Percentiles rank a stretch among this genome's conserved stretches.
Conservation (phyloP, 2,113 vertebrate genomes). For the Coracopsis vasa region DNA sequence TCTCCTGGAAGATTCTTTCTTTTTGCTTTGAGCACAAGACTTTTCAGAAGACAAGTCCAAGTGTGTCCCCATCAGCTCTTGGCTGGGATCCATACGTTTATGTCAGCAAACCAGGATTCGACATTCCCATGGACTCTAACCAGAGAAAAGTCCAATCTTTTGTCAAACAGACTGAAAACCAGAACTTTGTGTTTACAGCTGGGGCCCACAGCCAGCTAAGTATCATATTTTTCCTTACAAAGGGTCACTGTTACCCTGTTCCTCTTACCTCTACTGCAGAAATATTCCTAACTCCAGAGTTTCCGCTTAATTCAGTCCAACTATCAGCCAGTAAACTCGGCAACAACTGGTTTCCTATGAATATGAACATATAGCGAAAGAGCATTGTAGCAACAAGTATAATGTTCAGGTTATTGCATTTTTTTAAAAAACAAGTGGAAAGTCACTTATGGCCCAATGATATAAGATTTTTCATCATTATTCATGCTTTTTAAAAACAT, state of each 20-base stretch:
- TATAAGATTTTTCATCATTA: not conserved
- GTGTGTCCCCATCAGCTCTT: not conserved
- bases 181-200: not conserved
- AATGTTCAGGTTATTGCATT: not conserved
- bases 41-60: not conserved
- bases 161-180: not conserved
- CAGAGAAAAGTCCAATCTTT: not conserved
- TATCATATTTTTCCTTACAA: not conserved
- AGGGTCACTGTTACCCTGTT: not conserved
- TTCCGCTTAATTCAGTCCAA: not conserved
- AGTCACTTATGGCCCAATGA: not conserved
- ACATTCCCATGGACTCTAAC: not conserved
- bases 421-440: not conserved
- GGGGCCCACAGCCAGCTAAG: not conserved
- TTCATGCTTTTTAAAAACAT: not conserved
- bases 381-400: not conserved
- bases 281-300: not conserved
- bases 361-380: not conserved
- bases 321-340: not conserved
- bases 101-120: not conserved
- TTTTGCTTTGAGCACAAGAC: not conserved
- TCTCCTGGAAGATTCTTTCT: not conserved
- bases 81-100: not conserved
- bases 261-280: not conserved
- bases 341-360: not conserved